Evolutionary conservation across 2,113 vertebrate genomes (phyloP).

Genomic region (Chaetops frenatus): DNA sequence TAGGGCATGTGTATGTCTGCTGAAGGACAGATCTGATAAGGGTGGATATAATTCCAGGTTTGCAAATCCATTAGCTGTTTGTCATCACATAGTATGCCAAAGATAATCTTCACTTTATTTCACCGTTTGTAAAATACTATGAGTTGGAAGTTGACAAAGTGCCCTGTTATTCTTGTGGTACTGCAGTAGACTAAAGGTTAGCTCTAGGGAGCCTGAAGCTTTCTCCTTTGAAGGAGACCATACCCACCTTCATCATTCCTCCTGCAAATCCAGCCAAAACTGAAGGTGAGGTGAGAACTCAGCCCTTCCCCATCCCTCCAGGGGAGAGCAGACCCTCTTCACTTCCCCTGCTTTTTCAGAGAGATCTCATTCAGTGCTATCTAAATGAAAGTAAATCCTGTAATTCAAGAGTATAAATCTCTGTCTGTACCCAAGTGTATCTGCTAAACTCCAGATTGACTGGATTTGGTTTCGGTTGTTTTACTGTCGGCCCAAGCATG

Average conservation of each 20-base stretch:
- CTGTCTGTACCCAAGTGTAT: not conserved
- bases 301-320: not conserved
- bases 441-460: not conserved
- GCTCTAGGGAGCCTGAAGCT: not conserved
- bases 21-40: not conserved
- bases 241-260: not conserved
- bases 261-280: not conserved
- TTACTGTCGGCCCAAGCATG: not conserved
- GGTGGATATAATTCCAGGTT: not conserved
- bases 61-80: not conserved
- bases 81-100: not conserved
- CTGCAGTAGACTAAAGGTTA: not conserved
- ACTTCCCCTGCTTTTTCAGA: not conserved
- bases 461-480: not conserved
- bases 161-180: not conserved
- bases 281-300: not conserved
- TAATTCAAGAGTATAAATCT: not conserved
- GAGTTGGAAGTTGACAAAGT: not conserved
- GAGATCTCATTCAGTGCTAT: not conserved
- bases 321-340: not conserved
- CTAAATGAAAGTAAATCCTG: not conserved
- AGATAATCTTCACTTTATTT: not conserved
- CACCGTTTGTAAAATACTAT: not conserved
- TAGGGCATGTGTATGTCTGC: rapidly evolving
- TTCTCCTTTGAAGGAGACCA: not conserved